These are phyloP conservation scores for Drosophila pectinifera DNA, from an alignment of 1,140 invertebrate genomes.

Conservation along the genomic window DNA sequence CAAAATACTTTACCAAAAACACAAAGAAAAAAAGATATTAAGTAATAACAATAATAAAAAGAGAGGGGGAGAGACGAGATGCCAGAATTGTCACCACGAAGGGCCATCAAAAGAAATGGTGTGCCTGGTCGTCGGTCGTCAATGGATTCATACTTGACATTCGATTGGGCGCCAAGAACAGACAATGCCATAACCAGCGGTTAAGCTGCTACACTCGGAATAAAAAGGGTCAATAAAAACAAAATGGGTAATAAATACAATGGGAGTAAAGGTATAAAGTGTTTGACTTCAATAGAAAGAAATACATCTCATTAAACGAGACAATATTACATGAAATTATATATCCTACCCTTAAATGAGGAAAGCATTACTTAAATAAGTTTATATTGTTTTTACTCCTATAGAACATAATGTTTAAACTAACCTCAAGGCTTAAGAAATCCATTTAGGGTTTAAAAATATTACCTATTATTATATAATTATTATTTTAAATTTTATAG, in stretches of 20 bases:
- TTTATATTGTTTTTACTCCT: not conserved
- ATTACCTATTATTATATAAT: too few species aligned
- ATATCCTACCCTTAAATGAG: not conserved
- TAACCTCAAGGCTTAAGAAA: not conserved
- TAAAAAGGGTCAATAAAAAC: not conserved
- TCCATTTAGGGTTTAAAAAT: too few species aligned
- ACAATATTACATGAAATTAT: too few species aligned
- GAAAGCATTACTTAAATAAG: too few species aligned
- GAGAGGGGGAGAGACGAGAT: not conserved
- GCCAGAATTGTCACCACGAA: slow-evolving; percentile 44
- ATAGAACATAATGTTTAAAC: not conserved
- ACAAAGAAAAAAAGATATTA: slow-evolving; percentile 41
- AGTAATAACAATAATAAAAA: slow-evolving; percentile 75
- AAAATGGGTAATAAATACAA: too few species aligned
- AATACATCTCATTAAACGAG: not conserved
- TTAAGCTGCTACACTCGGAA: not conserved
- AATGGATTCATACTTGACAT: slow-evolving; percentile 82
- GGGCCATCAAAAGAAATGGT: slow-evolving; percentile 71
- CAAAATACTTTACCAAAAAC: slow-evolving; percentile 67
- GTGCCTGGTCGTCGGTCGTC: slow-evolving; percentile 63
- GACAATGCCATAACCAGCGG: slow-evolving; percentile 5
- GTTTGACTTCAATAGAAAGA: not conserved
- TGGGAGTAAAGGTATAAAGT: too few species aligned
- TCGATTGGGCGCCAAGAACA: slow-evolving; percentile 64
- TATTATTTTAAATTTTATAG: too few species aligned